Evolutionary conservation across 2,888 invertebrate genomes (phyloP).

Genomic region (Steinernema carpocapsae): DNA sequence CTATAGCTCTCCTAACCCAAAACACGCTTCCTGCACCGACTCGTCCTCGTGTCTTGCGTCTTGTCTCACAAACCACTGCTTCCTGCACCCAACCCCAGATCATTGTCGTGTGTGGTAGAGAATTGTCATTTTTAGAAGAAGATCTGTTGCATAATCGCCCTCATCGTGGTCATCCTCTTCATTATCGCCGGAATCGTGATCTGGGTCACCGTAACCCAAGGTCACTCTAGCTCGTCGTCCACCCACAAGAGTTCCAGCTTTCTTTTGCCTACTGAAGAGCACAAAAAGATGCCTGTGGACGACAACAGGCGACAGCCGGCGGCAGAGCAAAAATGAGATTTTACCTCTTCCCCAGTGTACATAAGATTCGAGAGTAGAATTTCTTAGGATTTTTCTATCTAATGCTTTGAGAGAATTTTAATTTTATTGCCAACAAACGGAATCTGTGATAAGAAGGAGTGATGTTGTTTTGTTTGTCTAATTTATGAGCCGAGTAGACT

Average conservation of each 20-base stretch:
- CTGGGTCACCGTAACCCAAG: conserved; percentile 60
- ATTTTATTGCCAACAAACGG: neutral
- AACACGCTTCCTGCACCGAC: conserved; percentile 15
- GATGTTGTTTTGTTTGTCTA: neutral
- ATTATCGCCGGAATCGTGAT: conserved; percentile 70
- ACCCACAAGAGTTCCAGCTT: neutral
- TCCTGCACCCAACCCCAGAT: conserved; percentile 10
- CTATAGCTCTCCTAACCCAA: conserved; percentile 14
- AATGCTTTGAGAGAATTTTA: too few species aligned
- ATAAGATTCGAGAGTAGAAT: too few species aligned
- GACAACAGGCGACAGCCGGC: neutral
- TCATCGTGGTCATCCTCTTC: conserved; percentile 62
- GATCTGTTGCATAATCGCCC: conserved; percentile 58
- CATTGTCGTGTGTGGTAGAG: conserved; percentile 20
- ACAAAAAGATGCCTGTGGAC: neutral
- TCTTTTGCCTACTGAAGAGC: conserved; percentile 14
- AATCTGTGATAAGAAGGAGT: neutral
- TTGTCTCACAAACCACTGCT: neutral
- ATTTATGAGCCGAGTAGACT: neutral
- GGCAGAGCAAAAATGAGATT: too few species aligned
- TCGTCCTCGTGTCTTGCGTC: conserved; percentile 25
- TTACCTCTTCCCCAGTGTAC: too few species aligned
- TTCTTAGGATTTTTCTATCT: too few species aligned
- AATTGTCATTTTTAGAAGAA: conserved; percentile 62
- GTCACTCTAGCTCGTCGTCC: neutral